Base-by-base conservation (phyloP, 1,140 invertebrate species). In the Anoplolepis gracilipes region DNA sequence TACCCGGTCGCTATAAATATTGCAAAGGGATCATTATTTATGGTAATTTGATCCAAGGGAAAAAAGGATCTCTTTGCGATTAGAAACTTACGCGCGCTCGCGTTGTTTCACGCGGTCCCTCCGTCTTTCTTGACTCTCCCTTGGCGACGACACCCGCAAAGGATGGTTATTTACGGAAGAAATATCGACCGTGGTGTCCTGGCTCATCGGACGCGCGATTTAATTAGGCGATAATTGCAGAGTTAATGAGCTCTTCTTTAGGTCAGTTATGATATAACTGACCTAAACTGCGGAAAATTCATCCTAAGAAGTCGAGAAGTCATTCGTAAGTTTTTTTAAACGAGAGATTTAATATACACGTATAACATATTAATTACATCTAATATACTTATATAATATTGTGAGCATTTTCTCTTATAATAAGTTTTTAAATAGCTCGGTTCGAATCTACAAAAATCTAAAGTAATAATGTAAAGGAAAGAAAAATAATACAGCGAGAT, bases 1-100 rank as follows among this genome's bases (percentile, higher is more conserved):
- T 72, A 57, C 25, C 1, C 16, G 6, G 53, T 36, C 59, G 22
- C 78, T 82, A 82, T 82, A 82, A 82, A 82, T 82, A 82, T 82
- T 82, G 78, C 53, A 82, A 82, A 82, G 78, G 78, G 78, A 82
- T 82, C 78, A 82, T 82, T 82, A 82, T 82, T 82, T 82, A 82
- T 82, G 78, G 78, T 82, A 82, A 82, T 72, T 59, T 82, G 78
- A 73, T 61, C 78, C 67, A 61, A 82, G 67, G 49, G 78, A 39
- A 75, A 49, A 49, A 82, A 82, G 65, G 78, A 72, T 10, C 78
- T 72, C 67, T 82, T 82, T 82, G 78, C 78, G 78, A 82, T 82
- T 82, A 82, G 78, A 82, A 49, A 82, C 67, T 82, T 82, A 82
- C 67, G 72, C 78, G 78, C 67, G 59, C 28, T 82, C 78, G 67